Percentiles rank a stretch among this genome's conserved stretches.
Conservation (phyloP, 2,797 vertebrate species). For the Enteromius fasciolatus region DNA sequence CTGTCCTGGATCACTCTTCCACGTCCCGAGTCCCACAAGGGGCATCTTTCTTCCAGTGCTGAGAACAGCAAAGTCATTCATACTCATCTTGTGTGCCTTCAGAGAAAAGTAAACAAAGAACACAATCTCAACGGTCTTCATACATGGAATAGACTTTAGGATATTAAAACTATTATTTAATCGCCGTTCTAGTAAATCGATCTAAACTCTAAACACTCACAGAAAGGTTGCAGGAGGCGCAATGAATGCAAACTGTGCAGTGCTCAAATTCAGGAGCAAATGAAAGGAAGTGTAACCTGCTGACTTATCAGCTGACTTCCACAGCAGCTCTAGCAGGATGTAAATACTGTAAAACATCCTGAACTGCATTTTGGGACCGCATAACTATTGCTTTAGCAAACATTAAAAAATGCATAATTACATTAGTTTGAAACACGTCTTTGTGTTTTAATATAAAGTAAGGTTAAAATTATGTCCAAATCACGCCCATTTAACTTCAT, state of each 20-base stretch:
- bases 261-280: conserved; percentile 13
- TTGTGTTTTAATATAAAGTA: not conserved
- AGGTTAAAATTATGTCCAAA: not conserved
- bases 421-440: not conserved
- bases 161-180: not conserved
- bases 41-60: conserved; percentile 93
- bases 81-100: conserved; percentile 76
- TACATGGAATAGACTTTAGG: not conserved
- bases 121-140: conserved; percentile 57
- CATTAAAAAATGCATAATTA: not conserved
- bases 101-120: conserved; percentile 51
- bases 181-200: not conserved
- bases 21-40: conserved; percentile 92
- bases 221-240: conserved; percentile 11
- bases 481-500: not conserved
- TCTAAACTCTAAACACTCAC: conserved; percentile 4
- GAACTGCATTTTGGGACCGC: not conserved
- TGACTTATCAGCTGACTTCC: conserved; percentile 58
- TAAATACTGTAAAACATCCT: not conserved
- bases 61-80: conserved; percentile 83
- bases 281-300: conserved; percentile 44
- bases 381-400: not conserved
- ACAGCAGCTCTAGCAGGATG: not conserved
- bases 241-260: not conserved
- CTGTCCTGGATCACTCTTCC: conserved; percentile 93